Base-by-base conservation (phyloP, 2,797 vertebrate genomes). In the Oreochromis mossambicus region DNA sequence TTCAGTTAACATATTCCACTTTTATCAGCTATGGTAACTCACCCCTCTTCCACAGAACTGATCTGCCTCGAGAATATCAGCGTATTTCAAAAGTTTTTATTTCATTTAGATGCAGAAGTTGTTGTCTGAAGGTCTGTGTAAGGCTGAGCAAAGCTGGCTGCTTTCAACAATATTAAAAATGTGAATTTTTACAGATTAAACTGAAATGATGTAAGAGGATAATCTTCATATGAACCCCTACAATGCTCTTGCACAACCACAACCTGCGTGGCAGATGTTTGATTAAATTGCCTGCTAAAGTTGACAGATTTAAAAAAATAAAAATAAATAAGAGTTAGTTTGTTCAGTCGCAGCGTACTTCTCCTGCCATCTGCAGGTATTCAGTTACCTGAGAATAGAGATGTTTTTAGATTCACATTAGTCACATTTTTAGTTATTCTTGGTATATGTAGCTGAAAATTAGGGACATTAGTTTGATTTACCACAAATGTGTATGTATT, bases 101-200 rank as follows among this genome's bases (percentile, higher is more conserved):
- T 81, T 79, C 13, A n/a, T 77, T 75, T 48, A 29, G 73, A 66
- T 80, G n/a, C 26, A 32, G 26, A 43, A 34, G 7, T 70, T 68
- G 21, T 66, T 73, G 51, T 78, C n/a, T 38, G 4, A 34, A 41
- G 41, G 70, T 83, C 14, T 61, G 21, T 14, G 15, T 56, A 21
- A 79, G n/a, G 66, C 58, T 29, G 32, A 58, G 55, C 13, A 68
- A 87, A 83, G 29, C 83, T 50, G 11, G 80, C 63, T 46, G 89
- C 91, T 92, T 88, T 93, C 46, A 86, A 32, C 50, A 79, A 77
- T 87, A 91, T 91, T 89, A 88, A 90, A 86, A 61, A 77, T 38
- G 34, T 52, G 24, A 43, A 83, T 80, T 52, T 83, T 55, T 63
- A 50, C 61, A 58, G 86, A 92, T 90, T 88, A 86, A 86, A 61